Evolutionary conservation across 2,797 vertebrate species (phyloP), one percentile per base, ranked within the genome.

Genomic region (Lutjanus argentimaculatus): DNA sequence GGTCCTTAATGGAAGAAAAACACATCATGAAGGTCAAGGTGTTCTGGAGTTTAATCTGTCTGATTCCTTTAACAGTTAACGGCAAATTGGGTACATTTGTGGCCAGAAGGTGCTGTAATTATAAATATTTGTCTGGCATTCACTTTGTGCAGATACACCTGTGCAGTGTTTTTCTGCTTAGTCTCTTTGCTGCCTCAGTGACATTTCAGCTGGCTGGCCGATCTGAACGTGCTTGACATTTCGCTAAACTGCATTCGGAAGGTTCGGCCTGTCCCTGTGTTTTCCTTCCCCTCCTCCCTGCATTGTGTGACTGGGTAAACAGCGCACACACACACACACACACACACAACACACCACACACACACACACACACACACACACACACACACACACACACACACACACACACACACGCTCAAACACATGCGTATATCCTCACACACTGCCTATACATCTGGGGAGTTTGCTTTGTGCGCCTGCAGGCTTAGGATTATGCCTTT

Each of bases 161-260:
- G 73, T n/a, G 75, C 58, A 7, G 40, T 15, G 53, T 70, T 45
- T 64, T 46, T 45, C 65, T 48, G 30, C 53, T 65, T 72, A 48
- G 70, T 72, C 36, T 61, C 73, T 72, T 21, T n/a, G 82, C 59
- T 48, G 57, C 61, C 74, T 77, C 22, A 56, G 19, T 91, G 91
- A 87, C 87, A 90, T 92, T 94, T 93, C 66, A 62, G 72, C 75
- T 36, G 57, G 46, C 69, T 36, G 56, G 56, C 36, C 30, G 69
- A 74, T 79, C 84, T 80, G 77, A 90, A 78, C 58, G 72, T 57
- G 80, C 81, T 87, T 93, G 92, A 91, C 92, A 91, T 93, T 93
- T 92, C 84, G 75, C 79, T 93, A 86, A 90, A 93, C 83, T 88
- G 86, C 40, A 17, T 75, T 86, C 49, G 75, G 85, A 90, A 91